These are phyloP conservation scores for Melinopterus prodromus DNA, from an alignment of 2,888 invertebrate genomes.

Conservation along the genomic window DNA sequence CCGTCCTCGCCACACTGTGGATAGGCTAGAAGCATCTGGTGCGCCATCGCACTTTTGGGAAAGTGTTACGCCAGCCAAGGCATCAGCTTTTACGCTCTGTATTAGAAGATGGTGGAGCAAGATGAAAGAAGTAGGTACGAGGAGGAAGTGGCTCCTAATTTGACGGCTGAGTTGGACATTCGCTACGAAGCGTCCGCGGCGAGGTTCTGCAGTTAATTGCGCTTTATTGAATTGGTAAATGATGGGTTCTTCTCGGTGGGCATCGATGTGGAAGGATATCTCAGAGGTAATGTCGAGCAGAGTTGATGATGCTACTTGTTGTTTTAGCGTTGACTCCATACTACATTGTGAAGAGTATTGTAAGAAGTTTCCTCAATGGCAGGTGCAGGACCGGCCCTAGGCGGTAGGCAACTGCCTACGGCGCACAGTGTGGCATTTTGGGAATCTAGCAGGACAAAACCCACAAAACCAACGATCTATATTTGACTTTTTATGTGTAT, in stretches of 20 bases:
- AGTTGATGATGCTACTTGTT: no score
- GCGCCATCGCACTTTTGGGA: background rate
- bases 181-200: background rate
- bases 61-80: background rate
- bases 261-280: background rate
- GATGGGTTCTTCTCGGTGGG: background rate
- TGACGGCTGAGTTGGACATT: background rate
- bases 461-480: no score
- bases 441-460: no score
- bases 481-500: no score
- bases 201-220: background rate
- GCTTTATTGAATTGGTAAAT: background rate
- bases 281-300: no score
- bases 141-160: background rate
- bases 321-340: no score
- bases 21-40: background rate
- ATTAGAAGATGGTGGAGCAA: background rate
- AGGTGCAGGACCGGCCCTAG: no score
- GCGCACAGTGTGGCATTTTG: no score
- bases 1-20: no score
- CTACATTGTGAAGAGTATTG: no score
- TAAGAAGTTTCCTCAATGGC: no score
- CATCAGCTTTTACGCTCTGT: background rate
- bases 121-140: background rate
- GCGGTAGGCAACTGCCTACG: no score